phyloP scores from a whole-genome alignment of 2,888 invertebrate genomes.

The Stenolophus ochropezus region DNA sequence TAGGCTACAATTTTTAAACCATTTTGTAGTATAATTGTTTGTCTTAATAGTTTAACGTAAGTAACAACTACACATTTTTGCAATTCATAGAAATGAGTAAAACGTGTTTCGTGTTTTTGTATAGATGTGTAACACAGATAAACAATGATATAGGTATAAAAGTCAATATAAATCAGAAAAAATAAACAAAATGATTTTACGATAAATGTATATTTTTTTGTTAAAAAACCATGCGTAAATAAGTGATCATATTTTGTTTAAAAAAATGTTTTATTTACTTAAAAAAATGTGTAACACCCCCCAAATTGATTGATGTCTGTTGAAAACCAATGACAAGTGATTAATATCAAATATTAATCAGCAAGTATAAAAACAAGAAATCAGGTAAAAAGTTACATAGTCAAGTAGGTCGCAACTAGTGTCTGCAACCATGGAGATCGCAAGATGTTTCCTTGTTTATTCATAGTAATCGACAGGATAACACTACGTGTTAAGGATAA shows the following conservation, averaged over 20 bases:
- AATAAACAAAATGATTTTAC: not conserved
- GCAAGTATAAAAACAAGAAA: slow-evolving; percentile 27
- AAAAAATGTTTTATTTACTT: not conserved
- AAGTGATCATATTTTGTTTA: not conserved
- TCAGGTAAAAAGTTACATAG: slow-evolving; percentile 37
- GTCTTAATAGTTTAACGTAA: not conserved
- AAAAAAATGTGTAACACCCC: not conserved
- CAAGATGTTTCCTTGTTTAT: slow-evolving; percentile 4
- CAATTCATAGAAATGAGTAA: not conserved
- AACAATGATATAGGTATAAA: slow-evolving; percentile 5
- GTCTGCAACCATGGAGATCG: slow-evolving; percentile 29
- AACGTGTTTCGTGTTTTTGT: slow-evolving; percentile 19
- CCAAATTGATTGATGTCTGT: not conserved
- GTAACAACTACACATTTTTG: not conserved
- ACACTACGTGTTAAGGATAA: not conserved
- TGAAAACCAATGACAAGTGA: not conserved
- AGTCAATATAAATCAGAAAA: slow-evolving; percentile 26
- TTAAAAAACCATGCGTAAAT: not conserved
- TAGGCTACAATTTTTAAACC: no score
- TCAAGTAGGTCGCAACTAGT: slow-evolving; percentile 60
- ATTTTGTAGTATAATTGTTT: no score
- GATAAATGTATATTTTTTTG: not conserved
- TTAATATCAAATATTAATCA: slow-evolving; percentile 1
- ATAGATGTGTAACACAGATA: slow-evolving; percentile 35
- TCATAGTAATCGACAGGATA: not conserved